Evolutionary conservation across 1,140 invertebrate genomes (phyloP).

Genomic region (Cheumatopsyche charites): DNA sequence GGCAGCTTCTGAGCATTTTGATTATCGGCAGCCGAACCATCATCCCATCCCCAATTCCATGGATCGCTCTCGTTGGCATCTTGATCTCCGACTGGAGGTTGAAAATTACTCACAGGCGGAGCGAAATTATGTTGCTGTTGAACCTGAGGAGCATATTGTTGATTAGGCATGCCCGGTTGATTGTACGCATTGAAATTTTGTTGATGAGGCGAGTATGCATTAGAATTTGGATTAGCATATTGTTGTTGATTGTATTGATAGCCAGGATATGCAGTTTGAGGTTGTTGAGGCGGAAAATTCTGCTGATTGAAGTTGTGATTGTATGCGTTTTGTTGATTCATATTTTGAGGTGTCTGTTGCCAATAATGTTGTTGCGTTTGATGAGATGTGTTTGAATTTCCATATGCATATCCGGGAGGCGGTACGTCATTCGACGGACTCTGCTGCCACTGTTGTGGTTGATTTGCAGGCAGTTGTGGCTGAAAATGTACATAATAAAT

Average conservation of each 20-base stretch:
- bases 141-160: constrained; percentile 50
- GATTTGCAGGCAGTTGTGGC: constrained; percentile 43
- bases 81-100: constrained; percentile 10
- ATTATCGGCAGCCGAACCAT: constrained; percentile 54
- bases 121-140: constrained; percentile 54
- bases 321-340: constrained; percentile 30
- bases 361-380: constrained; percentile 54
- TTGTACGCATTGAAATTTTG: constrained; percentile 53
- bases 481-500: constrained; percentile 17
- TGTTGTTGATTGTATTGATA: constrained; percentile 43
- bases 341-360: constrained; percentile 49
- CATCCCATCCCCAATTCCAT: constrained; percentile 61
- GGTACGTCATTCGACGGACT: constrained; percentile 32
- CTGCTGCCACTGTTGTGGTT: constrained; percentile 46
- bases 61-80: constrained; percentile 55
- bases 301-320: constrained; percentile 25
- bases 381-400: constrained; percentile 47
- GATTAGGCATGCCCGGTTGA: constrained; percentile 52
- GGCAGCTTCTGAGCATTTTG: constrained; percentile 46
- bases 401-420: constrained; percentile 46
- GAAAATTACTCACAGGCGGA: constrained; percentile 37
- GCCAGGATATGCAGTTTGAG: background rate
- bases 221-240: constrained; percentile 47
- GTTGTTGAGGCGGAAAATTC: constrained; percentile 14
- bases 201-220: constrained; percentile 48